A percentile compares a stretch with the other conserved stretches of the same genome.
These are phyloP conservation scores for Terrapene triunguis DNA, from an alignment of 2,113 vertebrate species.

Conservation along the genomic window DNA sequence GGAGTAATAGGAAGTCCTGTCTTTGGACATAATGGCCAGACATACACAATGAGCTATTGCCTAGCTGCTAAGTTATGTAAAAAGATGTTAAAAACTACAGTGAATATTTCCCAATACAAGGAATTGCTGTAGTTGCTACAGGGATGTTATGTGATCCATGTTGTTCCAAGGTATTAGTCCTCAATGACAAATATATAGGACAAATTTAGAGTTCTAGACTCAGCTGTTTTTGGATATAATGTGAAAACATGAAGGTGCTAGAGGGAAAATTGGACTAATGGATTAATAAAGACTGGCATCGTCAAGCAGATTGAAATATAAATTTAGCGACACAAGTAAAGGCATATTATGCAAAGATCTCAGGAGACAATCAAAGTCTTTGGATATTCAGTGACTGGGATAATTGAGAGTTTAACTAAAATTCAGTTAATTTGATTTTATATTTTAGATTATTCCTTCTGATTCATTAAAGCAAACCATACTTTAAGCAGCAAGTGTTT, in stretches of 20 bases:
- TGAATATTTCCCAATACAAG: background rate
- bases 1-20: background rate
- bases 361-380: background rate
- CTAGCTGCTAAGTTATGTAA: background rate
- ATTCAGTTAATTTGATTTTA: background rate
- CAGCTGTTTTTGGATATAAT: background rate
- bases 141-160: background rate
- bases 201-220: background rate
- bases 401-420: background rate
- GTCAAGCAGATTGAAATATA: background rate
- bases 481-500: background rate
- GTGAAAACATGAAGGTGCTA: background rate
- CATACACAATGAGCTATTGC: rapidly evolving
- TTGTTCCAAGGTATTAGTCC: background rate
- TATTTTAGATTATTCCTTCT: background rate
- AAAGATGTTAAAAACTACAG: background rate
- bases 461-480: background rate
- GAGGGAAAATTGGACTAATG: background rate
- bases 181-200: background rate
- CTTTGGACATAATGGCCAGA: background rate
- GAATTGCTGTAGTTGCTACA: background rate
- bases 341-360: background rate
- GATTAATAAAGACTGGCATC: background rate
- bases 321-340: background rate
- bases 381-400: background rate